Evolutionary conservation across 2,888 invertebrate species (phyloP).

Genomic region (Scrobipalpa atriplicella): DNA sequence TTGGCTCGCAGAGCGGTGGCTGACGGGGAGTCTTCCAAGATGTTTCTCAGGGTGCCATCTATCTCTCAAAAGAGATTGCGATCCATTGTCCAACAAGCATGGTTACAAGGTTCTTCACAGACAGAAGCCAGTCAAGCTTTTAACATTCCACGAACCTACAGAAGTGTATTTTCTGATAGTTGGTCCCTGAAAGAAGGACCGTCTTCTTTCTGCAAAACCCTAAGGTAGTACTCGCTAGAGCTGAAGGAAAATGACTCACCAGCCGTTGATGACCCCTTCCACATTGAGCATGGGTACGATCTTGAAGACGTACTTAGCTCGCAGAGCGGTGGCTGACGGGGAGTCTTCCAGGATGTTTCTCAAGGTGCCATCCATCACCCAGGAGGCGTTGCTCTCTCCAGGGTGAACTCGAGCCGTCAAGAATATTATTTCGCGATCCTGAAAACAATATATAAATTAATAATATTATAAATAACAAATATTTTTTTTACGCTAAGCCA

Average conservation of each 20-base stretch:
- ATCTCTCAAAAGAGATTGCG: slow-evolving; percentile 95
- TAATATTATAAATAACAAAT: no score
- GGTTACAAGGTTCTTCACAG: no score
- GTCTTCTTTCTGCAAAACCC: neutral
- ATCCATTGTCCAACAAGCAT: no score
- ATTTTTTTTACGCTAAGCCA: no score
- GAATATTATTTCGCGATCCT: slow-evolving; percentile 87
- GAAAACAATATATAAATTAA: no score
- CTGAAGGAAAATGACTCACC: slow-evolving; percentile 79
- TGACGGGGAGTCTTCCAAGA: slow-evolving; percentile 82
- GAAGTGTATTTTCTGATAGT: no score
- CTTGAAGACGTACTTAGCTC: slow-evolving; percentile 91
- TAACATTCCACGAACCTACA: no score
- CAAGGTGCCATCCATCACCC: slow-evolving; percentile 93
- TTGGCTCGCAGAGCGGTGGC: slow-evolving; percentile 85
- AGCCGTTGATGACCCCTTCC: slow-evolving; percentile 94
- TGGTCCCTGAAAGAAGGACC: neutral
- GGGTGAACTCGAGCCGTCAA: slow-evolving; percentile 93
- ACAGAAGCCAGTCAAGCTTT: no score
- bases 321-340: slow-evolving; percentile 81
- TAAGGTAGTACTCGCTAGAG: neutral
- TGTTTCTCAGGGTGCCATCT: slow-evolving; percentile 88
- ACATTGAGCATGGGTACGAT: slow-evolving; percentile 95
- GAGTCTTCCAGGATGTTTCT: slow-evolving; percentile 84
- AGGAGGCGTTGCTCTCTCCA: slow-evolving; percentile 93